Evolutionary conservation across 2,888 invertebrate species (phyloP), one percentile per base, ranked within the genome.

Genomic region (Harpagoxenus sublaevis): DNA sequence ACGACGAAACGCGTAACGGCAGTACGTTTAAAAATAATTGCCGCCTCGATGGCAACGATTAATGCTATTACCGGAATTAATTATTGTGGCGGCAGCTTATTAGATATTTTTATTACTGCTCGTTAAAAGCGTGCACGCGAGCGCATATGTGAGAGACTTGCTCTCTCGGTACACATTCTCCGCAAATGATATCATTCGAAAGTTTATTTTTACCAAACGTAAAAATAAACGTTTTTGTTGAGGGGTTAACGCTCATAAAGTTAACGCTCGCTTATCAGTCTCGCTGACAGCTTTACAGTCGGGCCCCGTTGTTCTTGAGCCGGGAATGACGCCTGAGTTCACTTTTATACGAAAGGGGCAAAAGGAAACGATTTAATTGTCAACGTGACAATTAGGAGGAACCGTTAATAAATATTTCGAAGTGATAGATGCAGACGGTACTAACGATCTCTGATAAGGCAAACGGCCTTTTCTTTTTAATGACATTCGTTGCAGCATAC

Each of bases 331-430:
- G 15, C n/a, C 5, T 9, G 4, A 42, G 28, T 39, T 65, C 8
- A 28, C 18, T 28, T 28, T 3, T 39, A 39, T 3, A 42, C 0
- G 28, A 51, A 68, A 4, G 42, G 55, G 87, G 89, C 78, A 86
- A 89, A 83, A 85, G 18, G 18, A 51, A 85, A 70, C 66, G 86
- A 91, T 89, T 91, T 88, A 86, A 90, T 90, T 87, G 86, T 84
- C 74, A 70, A 42, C 62, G 35, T 31, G 53, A 73, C 8, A 23
- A 23, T 23, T 23, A 23, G 74, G 73, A 45, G 45, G 18, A 18
- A 48, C 60, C 4, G 48, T 79, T 84, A 79, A 84, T 84, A 88
- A 77, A 86, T 84, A 86, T 86, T 82, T 81, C 23, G 87, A 55
- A 71, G 10, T 28, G 39, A 88, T 18, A 23, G 10, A 57, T 31